Evolutionary conservation across 2,888 invertebrate species (phyloP).

Genomic region (Conchocele bisecta): DNA sequence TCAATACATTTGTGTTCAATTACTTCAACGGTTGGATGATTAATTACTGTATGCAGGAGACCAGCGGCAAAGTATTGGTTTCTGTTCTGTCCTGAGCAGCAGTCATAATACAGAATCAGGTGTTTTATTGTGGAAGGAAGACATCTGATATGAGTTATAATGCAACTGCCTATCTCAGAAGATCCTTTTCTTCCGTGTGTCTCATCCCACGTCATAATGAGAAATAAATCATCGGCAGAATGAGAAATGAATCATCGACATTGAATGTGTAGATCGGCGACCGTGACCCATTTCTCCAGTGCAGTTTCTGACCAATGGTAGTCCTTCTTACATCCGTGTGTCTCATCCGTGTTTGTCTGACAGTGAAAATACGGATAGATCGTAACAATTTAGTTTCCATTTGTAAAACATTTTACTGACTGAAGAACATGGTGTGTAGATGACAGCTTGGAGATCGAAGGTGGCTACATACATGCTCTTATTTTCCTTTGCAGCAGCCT

Average conservation of each 20-base stretch:
- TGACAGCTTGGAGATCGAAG: conserved; percentile 35
- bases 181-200: conserved; percentile 28
- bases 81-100: conserved; percentile 31
- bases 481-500: conserved; percentile 6
- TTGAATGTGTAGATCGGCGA: too few species aligned
- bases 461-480: conserved; percentile 21
- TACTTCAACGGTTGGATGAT: conserved; percentile 4
- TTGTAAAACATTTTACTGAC: conserved; percentile 35
- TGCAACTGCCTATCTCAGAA: conserved; percentile 27
- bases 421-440: conserved; percentile 28
- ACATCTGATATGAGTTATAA: conserved; percentile 10
- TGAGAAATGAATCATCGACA: too few species aligned
- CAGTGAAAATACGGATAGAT: conserved; percentile 27
- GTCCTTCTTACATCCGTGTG: too few species aligned
- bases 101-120: conserved; percentile 26
- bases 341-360: too few species aligned
- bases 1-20: conserved; percentile 37
- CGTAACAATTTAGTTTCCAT: conserved; percentile 32
- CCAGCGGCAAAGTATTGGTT: conserved; percentile 29
- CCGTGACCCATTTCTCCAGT: too few species aligned
- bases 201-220: conserved; percentile 37
- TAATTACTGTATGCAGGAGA: conserved; percentile 17
- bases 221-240: too few species aligned
- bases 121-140: conserved; percentile 19
- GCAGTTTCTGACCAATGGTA: too few species aligned